phyloP scores from a whole-genome alignment of 2,888 invertebrate species.

The Dichetophora obliterata region DNA sequence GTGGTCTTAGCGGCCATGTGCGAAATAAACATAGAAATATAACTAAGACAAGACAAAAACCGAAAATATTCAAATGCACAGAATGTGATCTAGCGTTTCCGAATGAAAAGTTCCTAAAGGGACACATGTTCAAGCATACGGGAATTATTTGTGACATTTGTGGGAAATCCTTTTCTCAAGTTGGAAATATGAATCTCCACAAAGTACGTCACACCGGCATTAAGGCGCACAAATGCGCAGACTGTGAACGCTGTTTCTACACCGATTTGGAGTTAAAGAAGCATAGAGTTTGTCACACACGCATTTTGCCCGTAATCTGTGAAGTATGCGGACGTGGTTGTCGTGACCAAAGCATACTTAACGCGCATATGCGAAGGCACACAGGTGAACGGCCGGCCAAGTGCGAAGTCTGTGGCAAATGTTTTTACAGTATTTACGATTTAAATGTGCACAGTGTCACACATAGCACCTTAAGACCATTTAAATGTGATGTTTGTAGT shows the following conservation, averaged over 20 bases:
- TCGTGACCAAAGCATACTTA: slow-evolving; percentile 61
- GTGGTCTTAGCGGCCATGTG: not conserved
- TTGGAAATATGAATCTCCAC: slow-evolving; percentile 63
- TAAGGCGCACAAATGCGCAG: slow-evolving; percentile 61
- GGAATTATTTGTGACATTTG: slow-evolving; percentile 65
- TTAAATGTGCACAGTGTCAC: slow-evolving; percentile 13
- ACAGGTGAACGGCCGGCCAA: slow-evolving; percentile 18
- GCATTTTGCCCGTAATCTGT: slow-evolving; percentile 60
- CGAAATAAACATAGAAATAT: slow-evolving; percentile 2
- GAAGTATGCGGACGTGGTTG: slow-evolving; percentile 62
- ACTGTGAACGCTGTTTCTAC: slow-evolving; percentile 61
- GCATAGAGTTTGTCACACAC: slow-evolving; percentile 62
- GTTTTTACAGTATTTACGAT: slow-evolving; percentile 14
- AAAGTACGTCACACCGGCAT: slow-evolving; percentile 64
- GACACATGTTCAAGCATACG: slow-evolving; percentile 62
- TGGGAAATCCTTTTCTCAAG: slow-evolving; percentile 61
- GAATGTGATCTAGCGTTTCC: slow-evolving; percentile 59
- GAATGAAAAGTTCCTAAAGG: slow-evolving; percentile 55
- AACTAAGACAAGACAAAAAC: not conserved
- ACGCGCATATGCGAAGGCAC: slow-evolving; percentile 59
- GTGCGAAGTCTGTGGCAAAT: slow-evolving; percentile 25
- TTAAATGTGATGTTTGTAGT: slow-evolving; percentile 54
- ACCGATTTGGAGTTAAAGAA: slow-evolving; percentile 60
- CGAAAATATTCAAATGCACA: slow-evolving; percentile 49
- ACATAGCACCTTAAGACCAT: slow-evolving; percentile 41